Base-by-base conservation (phyloP, 2,888 invertebrate species). In the Ichneumoninae sp. region DNA sequence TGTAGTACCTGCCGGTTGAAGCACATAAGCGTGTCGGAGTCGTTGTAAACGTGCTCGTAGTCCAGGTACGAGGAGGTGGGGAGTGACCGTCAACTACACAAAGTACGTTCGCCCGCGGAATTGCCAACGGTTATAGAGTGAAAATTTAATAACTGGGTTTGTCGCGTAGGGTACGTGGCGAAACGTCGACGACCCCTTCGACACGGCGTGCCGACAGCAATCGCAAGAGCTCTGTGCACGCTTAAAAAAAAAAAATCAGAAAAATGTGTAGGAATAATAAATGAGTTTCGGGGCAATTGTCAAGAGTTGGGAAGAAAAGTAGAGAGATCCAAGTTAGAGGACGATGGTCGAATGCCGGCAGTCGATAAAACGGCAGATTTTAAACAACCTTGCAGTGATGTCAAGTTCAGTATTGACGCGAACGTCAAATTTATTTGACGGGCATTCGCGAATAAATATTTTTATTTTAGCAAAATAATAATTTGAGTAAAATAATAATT, bases 51-150 rank as follows among this genome's bases (percentile, higher is more conserved):
- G 40, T 22, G 19, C 16, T 40, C 66, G 66, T 66, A 30, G 66
- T 19, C n/a, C 13, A 40, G 66, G 40, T 66, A 40, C 3, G 63
- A 33, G 33, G 30, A 16, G 63, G 65, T n/a, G 19, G 40, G 54
- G 33, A 13, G 54, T 36, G 19, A 26, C 33, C 66, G 68, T 77
- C 68, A 19, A 52, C 68, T 77, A 54, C 63, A 68, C 66, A 16
- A 6, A 33, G 80, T 57, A 44, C 36, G 22, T 13, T 68, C 36
- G 68, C 74, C 71, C 40, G 36, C 40, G 66, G 69, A 83, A 85
- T 85, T 81, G 80, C 26, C 60, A 40, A 19, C 66, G 66, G 66
- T 66, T 66, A 40, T 66, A 4, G n/a, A 66, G 66, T 66, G 66
- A 66, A 66, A 66, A 66, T 66, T 66, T 66, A 66, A 66, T 66